Conservation (phyloP, 2,113 vertebrate species). For the Crotalus tigris region DNA sequence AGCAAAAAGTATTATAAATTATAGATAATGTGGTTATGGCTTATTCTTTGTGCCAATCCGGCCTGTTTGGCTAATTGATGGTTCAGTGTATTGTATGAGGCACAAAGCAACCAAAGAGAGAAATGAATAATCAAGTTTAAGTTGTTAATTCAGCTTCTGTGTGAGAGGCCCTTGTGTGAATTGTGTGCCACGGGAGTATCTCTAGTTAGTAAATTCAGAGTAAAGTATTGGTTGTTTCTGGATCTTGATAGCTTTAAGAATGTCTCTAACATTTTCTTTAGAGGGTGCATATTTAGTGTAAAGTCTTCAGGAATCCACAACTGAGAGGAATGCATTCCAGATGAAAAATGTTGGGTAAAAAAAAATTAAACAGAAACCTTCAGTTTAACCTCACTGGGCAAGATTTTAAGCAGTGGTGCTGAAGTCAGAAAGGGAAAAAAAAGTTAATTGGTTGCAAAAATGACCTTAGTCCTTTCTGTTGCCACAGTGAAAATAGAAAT, state of each 20-base stretch:
- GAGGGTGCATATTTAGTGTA: not conserved
- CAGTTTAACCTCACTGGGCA: not conserved
- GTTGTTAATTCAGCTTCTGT: not conserved
- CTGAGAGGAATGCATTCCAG: not conserved
- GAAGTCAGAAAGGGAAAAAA: not conserved
- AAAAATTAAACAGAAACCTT: not conserved
- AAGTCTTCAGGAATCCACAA: not conserved
- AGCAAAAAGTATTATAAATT: not conserved
- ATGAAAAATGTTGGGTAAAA: not conserved
- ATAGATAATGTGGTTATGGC: not conserved
- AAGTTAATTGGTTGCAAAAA: not conserved
- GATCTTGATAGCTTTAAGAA: not conserved
- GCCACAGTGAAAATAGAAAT: not conserved
- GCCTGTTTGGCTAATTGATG: not conserved
- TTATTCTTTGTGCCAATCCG: not conserved
- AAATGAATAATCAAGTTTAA: not conserved
- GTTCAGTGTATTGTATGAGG: not conserved
- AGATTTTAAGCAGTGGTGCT: not conserved
- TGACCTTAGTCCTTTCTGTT: not conserved
- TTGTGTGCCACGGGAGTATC: not conserved
- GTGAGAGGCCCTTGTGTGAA: not conserved
- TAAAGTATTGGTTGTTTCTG: not conserved
- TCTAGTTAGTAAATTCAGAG: not conserved
- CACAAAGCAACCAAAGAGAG: not conserved
- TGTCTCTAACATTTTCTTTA: not conserved